A percentile compares a stretch with the other conserved stretches of the same genome.
These are phyloP conservation scores for Nymphalis polychloros DNA, from an alignment of 2,888 invertebrate genomes.

Conservation along the genomic window DNA sequence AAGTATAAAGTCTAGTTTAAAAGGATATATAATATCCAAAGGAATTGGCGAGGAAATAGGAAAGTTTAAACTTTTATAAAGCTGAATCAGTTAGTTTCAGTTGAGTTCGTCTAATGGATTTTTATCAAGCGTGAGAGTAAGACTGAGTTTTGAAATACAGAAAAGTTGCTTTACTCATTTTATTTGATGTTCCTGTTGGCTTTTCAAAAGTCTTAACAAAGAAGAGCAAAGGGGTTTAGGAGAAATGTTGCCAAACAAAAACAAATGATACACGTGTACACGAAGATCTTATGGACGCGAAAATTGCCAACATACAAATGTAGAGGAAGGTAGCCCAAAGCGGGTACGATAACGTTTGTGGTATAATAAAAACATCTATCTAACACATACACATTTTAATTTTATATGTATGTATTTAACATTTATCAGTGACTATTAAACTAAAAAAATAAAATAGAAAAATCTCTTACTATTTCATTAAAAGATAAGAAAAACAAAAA, in stretches of 20 bases:
- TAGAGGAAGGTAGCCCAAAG: no score
- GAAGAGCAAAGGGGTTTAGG: constrained; percentile 19
- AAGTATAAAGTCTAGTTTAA: background rate
- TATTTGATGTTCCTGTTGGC: constrained; percentile 32
- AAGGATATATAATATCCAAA: background rate
- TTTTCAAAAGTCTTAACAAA: constrained; percentile 31
- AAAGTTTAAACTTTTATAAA: constrained; percentile 35
- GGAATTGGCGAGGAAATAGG: constrained; percentile 20
- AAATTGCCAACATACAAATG: no score
- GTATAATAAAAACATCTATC: no score
- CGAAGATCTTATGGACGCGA: background rate
- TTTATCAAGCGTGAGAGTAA: constrained; percentile 37
- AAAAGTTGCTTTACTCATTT: constrained; percentile 30
- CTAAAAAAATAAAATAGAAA: no score
- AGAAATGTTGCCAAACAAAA: constrained; percentile 20
- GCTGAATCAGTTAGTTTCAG: constrained; percentile 38
- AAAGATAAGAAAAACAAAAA: no score
- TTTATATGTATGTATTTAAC: no score
- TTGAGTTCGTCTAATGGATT: constrained; percentile 40
- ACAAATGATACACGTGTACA: constrained; percentile 1
- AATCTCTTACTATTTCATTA: no score
- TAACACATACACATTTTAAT: no score
- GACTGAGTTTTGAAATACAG: constrained; percentile 33
- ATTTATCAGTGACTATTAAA: no score
- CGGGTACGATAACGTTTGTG: no score